Base-by-base conservation (phyloP, 64 coral and sea anemone species). In the Astreopora myriophthalma region DNA sequence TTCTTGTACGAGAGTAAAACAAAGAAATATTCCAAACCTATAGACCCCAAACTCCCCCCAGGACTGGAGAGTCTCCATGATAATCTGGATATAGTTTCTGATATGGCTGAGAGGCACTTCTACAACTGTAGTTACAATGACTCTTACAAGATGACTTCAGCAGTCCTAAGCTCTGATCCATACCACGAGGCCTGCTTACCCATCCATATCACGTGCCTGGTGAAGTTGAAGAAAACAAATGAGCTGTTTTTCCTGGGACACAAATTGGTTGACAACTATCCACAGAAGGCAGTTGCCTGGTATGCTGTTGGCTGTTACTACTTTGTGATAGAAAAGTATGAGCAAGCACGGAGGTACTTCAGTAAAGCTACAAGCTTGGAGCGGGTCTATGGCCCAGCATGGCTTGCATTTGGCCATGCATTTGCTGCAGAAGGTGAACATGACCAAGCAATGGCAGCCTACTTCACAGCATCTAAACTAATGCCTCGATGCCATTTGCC, bases 401-500 rank as follows among this genome's bases (percentile, higher is more conserved):
- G 97, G 97, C 91, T 99, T 87, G 97, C 87, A 77, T 99, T 99
- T 96, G 97, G 97, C 25, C 97, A 99, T 49, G 88, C 97, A 0
- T 99, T 99, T 91, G 97, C 97, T 9, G 94, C 91, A 51, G 97
- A 99, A 88, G 97, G 94, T 9, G 97, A 99, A 36, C 97, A 99
- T 91, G 96, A 98, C 65, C 96, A 98, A 88, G 96, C 96, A 71
- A 98, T 98, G 96, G 93, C 96, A 75, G 94, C 96, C 25, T 98
- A 98, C 67, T 98, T 98, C 74, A 95, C 94, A 74, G 96, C 96
- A 17, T 98, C 96, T 13, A 98, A 95, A 69, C 69, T 98, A 48
- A 98, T 98, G 96, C 96, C 94, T n/a, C 82, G 89, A 17, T 95
- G 91, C 19, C 94, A 98, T 57, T 76, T 95, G 38, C 96, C 96